These are phyloP conservation scores for Cerastoderma edule DNA, from an alignment of 2,888 invertebrate genomes.

Conservation along the genomic window DNA sequence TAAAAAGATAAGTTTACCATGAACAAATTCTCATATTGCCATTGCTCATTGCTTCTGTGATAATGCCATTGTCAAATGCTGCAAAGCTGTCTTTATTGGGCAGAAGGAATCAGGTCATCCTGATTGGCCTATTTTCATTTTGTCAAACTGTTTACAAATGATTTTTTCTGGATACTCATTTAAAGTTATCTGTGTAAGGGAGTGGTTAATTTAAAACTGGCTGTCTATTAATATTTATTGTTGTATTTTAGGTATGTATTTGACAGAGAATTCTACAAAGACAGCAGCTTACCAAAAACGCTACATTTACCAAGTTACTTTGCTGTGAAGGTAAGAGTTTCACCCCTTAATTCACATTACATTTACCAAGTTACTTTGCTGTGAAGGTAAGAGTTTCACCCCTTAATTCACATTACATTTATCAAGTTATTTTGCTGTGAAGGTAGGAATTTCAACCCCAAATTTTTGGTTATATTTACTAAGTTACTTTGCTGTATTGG, in stretches of 20 bases:
- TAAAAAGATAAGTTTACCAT: too few species aligned
- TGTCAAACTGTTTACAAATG: too few species aligned
- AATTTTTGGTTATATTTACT: conserved; percentile 73
- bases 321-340: conserved; percentile 64
- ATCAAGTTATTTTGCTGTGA: conserved; percentile 69
- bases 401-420: conserved; percentile 66
- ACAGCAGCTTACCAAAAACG: conserved; percentile 70
- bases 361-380: conserved; percentile 70
- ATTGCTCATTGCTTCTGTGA: too few species aligned
- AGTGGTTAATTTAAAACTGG: too few species aligned
- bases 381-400: conserved; percentile 62
- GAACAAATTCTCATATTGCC: too few species aligned
- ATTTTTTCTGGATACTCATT: too few species aligned
- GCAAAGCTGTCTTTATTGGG: too few species aligned
- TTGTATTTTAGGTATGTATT: conserved; percentile 74
- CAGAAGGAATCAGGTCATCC: too few species aligned
- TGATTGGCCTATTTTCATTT: too few species aligned
- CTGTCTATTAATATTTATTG: conserved; percentile 2
- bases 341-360: conserved; percentile 57
- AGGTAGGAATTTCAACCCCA: conserved; percentile 56
- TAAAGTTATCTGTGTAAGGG: too few species aligned
- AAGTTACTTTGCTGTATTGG: conserved; percentile 67
- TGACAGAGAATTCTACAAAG: conserved; percentile 76
- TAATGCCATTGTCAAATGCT: too few species aligned
- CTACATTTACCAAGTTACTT: conserved; percentile 73